A percentile compares a stretch with the other conserved stretches of the same genome.
These are phyloP conservation scores for Holacanthella duospinosa DNA, from an alignment of 2,888 invertebrate species.

Conservation along the genomic window DNA sequence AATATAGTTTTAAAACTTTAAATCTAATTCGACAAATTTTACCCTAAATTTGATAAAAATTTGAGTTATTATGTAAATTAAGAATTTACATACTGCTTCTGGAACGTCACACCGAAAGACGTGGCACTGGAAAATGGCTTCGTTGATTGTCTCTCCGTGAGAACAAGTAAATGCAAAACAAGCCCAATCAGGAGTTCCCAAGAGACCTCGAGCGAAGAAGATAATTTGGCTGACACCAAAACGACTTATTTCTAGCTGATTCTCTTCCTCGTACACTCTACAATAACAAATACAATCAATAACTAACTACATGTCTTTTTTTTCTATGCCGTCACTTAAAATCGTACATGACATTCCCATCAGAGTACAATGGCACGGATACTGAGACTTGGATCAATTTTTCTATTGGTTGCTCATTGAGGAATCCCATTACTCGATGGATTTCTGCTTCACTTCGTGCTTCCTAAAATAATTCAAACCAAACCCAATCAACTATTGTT, in stretches of 20 bases:
- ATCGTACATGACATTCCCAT: constrained; percentile 83
- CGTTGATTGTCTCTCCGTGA: constrained; percentile 77
- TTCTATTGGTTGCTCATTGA: constrained; percentile 66
- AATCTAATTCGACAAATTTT: background rate
- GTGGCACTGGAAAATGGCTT: constrained; percentile 90
- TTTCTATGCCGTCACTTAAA: constrained; percentile 7
- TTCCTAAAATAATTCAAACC: constrained; percentile 19
- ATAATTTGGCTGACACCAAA: constrained; percentile 87
- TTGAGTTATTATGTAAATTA: constrained; percentile 12
- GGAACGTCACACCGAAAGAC: constrained; percentile 91
- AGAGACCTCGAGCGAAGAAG: constrained; percentile 84
- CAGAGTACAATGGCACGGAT: constrained; percentile 82
- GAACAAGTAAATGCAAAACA: constrained; percentile 98
- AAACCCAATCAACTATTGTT: background rate
- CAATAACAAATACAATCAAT: background rate
- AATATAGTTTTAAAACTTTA: too few relatives aligned
- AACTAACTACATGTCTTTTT: constrained; percentile 10
- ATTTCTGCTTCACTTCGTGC: constrained; percentile 88
- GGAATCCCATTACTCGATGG: constrained; percentile 80
- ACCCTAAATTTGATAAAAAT: background rate
- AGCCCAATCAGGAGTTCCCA: constrained; percentile 69
- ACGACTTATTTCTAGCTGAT: constrained; percentile 68
- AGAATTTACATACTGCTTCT: constrained; percentile 68
- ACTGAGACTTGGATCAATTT: constrained; percentile 81
- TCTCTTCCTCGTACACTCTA: constrained; percentile 60